Evolutionary conservation across 1,140 invertebrate species (phyloP).

Genomic region (Coenobita brevimanus): DNA sequence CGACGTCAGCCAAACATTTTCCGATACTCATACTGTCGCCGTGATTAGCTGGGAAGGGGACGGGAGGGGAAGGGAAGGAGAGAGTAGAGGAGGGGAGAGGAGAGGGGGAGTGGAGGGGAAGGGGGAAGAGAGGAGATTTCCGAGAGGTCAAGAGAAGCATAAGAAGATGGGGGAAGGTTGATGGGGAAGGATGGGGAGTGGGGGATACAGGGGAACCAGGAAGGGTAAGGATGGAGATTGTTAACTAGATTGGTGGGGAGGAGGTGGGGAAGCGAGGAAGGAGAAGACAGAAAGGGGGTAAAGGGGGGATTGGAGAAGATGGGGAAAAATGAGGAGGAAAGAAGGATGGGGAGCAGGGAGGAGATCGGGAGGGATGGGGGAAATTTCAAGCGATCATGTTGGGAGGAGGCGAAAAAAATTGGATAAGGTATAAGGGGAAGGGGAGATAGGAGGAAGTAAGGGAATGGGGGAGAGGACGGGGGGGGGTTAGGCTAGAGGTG

Average conservation of each 20-base stretch:
- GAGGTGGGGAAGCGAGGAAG: no score
- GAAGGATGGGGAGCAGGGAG: neutral
- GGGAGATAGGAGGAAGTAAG: neutral
- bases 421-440: neutral
- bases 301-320: neutral
- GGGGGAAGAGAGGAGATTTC: neutral
- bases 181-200: neutral
- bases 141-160: neutral
- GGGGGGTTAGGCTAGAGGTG: no score
- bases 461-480: no score
- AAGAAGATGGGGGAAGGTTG: neutral
- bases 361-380: no score
- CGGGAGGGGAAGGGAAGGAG: no score
- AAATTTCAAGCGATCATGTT: neutral
- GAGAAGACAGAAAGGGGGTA: neutral
- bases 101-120: no score
- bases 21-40: no score
- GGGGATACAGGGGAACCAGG: neutral
- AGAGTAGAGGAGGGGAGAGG: no score
- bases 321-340: neutral
- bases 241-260: no score
- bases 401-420: neutral
- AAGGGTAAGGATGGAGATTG: no score
- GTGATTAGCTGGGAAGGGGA: no score
- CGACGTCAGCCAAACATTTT: no score